phyloP scores from a whole-genome alignment of 2,888 invertebrate genomes.

The Hyppa rectilinea region DNA sequence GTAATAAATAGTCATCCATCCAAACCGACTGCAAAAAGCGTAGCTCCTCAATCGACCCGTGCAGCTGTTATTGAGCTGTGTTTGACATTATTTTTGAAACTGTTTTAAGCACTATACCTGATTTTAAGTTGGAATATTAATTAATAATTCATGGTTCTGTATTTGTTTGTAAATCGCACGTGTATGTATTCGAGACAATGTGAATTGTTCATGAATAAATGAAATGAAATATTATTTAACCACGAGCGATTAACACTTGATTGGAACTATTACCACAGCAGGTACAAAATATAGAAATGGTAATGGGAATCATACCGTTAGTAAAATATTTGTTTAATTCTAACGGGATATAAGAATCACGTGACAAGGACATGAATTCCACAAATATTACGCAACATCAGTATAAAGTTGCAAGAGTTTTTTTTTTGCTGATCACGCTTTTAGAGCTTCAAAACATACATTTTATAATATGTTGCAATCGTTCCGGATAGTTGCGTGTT shows the following conservation, averaged over 20 bases:
- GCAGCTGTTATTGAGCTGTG: no score
- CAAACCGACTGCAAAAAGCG: not conserved
- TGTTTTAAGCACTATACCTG: no score
- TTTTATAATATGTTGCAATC: slow-evolving; percentile 54
- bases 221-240: no score
- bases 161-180: no score
- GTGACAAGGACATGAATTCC: slow-evolving; percentile 18
- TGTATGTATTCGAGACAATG: no score
- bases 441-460: slow-evolving; percentile 16
- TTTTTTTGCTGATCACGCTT: slow-evolving; percentile 10
- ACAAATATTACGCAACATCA: slow-evolving; percentile 52
- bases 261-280: not conserved
- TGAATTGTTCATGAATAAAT: no score
- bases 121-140: no score
- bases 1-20: not conserved
- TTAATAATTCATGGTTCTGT: no score
- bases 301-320: not conserved
- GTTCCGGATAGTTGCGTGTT: slow-evolving; percentile 49
- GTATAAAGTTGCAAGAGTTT: slow-evolving; percentile 14
- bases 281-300: not conserved
- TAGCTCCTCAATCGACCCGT: not conserved
- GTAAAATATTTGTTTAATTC: not conserved
- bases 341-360: not conserved
- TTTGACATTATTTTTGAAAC: no score
- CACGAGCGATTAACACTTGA: not conserved